Base-by-base conservation (phyloP, 2,113 vertebrate species). In the Bungarus multicinctus region DNA sequence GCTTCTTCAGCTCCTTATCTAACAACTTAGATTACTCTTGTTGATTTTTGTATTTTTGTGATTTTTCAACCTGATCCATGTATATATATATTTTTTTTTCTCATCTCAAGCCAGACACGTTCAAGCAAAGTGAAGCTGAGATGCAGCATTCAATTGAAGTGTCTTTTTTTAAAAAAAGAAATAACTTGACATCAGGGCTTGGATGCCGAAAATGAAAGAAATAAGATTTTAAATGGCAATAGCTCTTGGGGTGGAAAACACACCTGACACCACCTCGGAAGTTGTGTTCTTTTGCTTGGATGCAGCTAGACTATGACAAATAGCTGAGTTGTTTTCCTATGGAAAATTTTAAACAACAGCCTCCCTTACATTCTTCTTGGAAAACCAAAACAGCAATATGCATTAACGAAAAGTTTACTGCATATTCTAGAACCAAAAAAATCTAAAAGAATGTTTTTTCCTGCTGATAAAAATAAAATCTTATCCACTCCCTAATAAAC, bases 151-250 rank as follows among this genome's bases (percentile, higher is more conserved):
- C 93, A 27, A 93, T 95, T 93, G 92, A 92, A 94, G 86, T 1
- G 27, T 81, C 94, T 96, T 94, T 27, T 96, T 89, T 16, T 57
- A 25, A 10, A n/a, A 64, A 12, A 64, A 12, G 4, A n/a, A n/a
- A 94, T 92, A 94, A 94, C 88, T 94, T 96, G 94, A 96, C 95
- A 96, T 88, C 91, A 93, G 91, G 64, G 91, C 94, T 95, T 95
- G 91, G 94, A 96, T 95, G 95, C 96, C 94, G 94, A 96, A 97
- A 96, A 81, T 93, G 95, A 96, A 97, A 88, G 34, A 90, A 94
- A 50, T 34, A 93, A 93, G 92, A 47, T 60, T 87, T 47, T 81
- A 91, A 53, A 22, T 11, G 91, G 85, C 81, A 96, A 93, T 96
- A 97, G 93, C 94, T 97, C 90, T 88, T 93, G 58, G 94, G 50